Base-by-base conservation (phyloP, 2,113 vertebrate genomes). In the Phalacrocorax carbo region DNA sequence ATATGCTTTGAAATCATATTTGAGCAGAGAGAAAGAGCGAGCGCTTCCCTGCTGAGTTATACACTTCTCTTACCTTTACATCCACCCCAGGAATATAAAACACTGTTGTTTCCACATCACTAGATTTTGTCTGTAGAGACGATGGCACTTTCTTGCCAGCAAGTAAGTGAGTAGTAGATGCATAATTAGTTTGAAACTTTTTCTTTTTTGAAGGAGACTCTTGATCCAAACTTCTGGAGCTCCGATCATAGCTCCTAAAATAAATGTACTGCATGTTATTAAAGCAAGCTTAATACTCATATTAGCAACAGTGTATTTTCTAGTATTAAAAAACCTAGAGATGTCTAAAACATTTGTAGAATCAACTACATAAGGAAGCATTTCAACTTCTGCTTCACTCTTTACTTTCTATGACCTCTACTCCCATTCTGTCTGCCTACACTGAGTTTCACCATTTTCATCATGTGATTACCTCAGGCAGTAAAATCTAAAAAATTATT, bases 61-160 rank as follows among this genome's bases (percentile, higher is more conserved):
- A 57, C 34, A 3, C n/a, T 81, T 25, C 64, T 70, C 90, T 96
- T 97, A 99, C 99, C 99, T 99, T 99, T 55, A 99, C 99, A 83
- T 99, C 99, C 66, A 99, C 99, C 86, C 99, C 99, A 91, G 99
- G 99, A 97, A 99, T 99, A 96, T 99, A 99, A 93, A 99, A 99
- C 38, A 99, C 98, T 23, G 99, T 99, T 79, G 99, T 99, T 96
- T 99, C 99, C 87, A 99, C 97, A 96, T 99, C 99, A 64, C 98
- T 99, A 57, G 98, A 97, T 96, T 99, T 99, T 95, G 99, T 99
- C 97, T 99, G 99, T 32, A 99, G 98, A 77, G 99, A 98, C 27
- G 99, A 99, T 71, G 99, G 99, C 71, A 99, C 99, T 96, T 99
- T 99, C 97, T 99, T 99, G 77, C 99, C 99, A 64, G 98, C 98